Conservation (phyloP, 2,797 vertebrate genomes). For the Lepilemur septentrionalis region DNA sequence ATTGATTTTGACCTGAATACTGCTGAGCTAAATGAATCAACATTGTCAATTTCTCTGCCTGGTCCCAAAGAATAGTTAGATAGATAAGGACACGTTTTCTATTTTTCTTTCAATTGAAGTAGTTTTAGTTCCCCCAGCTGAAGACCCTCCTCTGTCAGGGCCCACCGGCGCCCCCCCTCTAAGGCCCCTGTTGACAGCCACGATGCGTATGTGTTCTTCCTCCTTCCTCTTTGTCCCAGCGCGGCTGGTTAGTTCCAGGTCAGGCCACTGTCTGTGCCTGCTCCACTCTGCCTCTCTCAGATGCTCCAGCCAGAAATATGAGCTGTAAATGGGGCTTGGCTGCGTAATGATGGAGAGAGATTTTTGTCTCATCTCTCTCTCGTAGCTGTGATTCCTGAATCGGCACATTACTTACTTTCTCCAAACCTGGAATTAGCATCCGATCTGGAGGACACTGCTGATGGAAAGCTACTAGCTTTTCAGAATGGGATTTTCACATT, state of each 20-base stretch:
- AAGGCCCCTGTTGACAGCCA: background rate
- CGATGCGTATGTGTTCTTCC: too few species aligned
- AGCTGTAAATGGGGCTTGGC: background rate
- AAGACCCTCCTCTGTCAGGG: background rate
- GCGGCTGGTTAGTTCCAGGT: background rate
- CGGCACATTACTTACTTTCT: constrained; percentile 31
- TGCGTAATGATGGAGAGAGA: background rate
- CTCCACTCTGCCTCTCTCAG: background rate
- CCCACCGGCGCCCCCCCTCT: background rate
- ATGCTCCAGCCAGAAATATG: background rate
- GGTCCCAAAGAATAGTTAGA: constrained; percentile 71
- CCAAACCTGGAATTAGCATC: constrained; percentile 1
- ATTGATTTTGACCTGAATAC: constrained; percentile 86
- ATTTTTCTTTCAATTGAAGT: constrained; percentile 76
- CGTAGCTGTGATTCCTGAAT: constrained; percentile 17
- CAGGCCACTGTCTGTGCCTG: background rate
- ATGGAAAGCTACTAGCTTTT: background rate
- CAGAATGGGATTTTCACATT: background rate
- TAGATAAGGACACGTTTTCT: constrained; percentile 76
- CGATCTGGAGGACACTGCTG: background rate
- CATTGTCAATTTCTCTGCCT: constrained; percentile 80
- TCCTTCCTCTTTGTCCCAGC: background rate
- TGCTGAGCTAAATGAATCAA: constrained; percentile 84
- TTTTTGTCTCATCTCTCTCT: background rate
- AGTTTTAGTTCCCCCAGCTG: constrained; percentile 36